phyloP scores from a whole-genome alignment of 2,113 vertebrate species.

The Nothocercus nigrocapillus region DNA sequence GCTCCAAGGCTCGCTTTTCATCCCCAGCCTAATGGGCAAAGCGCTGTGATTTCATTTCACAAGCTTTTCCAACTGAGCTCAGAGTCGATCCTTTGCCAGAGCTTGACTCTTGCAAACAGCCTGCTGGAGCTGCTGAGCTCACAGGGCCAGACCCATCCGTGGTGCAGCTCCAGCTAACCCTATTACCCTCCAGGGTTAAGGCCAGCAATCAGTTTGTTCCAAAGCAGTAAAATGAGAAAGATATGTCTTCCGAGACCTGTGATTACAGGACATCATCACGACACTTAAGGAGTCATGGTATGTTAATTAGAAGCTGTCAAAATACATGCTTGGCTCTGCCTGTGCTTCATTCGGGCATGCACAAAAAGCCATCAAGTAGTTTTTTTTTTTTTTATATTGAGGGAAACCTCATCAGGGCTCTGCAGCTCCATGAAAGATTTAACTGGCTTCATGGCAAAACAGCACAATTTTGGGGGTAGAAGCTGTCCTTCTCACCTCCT shows the following conservation, averaged over 20 bases:
- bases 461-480: background rate
- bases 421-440: background rate
- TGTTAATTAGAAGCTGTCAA: slow-evolving; percentile 40
- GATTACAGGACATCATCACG: slow-evolving; percentile 23
- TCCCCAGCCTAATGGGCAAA: slow-evolving; percentile 62
- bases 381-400: background rate
- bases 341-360: background rate
- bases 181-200: background rate
- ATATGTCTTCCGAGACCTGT: background rate
- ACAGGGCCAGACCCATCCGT: slow-evolving; percentile 25
- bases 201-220: background rate
- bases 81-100: slow-evolving; percentile 53
- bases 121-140: slow-evolving; percentile 42
- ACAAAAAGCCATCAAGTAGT: background rate
- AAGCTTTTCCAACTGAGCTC: slow-evolving; percentile 67
- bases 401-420: background rate
- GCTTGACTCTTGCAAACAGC: slow-evolving; percentile 48
- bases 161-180: slow-evolving; percentile 25
- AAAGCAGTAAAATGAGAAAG: background rate
- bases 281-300: slow-evolving; percentile 11
- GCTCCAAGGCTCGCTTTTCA: slow-evolving; percentile 61
- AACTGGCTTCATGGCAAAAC: background rate
- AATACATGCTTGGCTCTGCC: background rate
- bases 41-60: slow-evolving; percentile 67
- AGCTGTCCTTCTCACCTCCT: background rate